These are phyloP conservation scores for Tragelaphus oryx DNA, from an alignment of 2,797 vertebrate genomes.

Conservation along the genomic window DNA sequence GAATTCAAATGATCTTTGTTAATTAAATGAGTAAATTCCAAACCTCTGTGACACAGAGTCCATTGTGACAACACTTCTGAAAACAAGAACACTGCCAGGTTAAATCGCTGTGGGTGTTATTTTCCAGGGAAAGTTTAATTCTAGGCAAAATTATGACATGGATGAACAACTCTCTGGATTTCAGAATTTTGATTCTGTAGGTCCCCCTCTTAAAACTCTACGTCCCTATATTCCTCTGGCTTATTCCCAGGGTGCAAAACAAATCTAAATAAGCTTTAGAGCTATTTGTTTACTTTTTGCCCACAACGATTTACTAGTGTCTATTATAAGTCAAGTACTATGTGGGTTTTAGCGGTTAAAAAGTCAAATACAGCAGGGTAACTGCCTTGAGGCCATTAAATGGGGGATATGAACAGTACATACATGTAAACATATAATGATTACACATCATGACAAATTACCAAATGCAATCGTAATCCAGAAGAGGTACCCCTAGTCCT, in stretches of 20 bases:
- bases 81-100: slow-evolving; percentile 17
- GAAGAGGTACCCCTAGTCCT: background rate
- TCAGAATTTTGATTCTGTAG: background rate
- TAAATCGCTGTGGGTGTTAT: background rate
- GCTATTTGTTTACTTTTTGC: background rate
- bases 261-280: background rate
- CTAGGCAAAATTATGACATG: background rate
- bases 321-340: background rate
- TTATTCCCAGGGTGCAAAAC: background rate
- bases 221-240: background rate
- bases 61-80: background rate
- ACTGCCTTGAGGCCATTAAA: background rate
- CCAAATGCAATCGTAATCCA: background rate
- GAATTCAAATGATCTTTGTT: slow-evolving; percentile 49
- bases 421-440: background rate
- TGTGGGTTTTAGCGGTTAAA: background rate
- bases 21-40: slow-evolving; percentile 48
- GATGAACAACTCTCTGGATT: background rate
- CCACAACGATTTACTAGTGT: background rate
- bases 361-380: background rate
- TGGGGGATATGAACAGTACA: background rate
- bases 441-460: background rate
- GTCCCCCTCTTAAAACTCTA: background rate
- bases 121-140: background rate
- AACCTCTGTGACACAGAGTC: background rate